A percentile compares a stretch with the other conserved stretches of the same genome.
Evolutionary conservation across 2,797 vertebrate genomes (phyloP).

Genomic region (Lacerta bilineata): DNA sequence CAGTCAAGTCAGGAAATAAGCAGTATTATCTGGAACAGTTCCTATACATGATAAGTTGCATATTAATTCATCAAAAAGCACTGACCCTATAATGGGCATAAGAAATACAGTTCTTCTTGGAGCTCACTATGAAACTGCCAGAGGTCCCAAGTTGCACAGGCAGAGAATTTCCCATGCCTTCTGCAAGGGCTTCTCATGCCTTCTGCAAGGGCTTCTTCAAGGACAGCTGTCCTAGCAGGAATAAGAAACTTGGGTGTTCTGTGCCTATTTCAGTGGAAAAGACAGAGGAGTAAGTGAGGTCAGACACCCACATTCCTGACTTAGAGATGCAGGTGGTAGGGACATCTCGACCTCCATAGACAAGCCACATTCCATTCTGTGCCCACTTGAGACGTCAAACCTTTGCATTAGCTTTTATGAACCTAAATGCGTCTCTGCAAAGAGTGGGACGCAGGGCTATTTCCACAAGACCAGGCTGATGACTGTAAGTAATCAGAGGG

Average conservation of each 20-base stretch:
- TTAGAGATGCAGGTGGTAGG: conserved; percentile 33
- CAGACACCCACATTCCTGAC: not conserved
- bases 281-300: conserved; percentile 9
- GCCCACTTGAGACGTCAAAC: conserved; percentile 59
- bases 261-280: conserved; percentile 1
- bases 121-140: not conserved
- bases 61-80: not conserved
- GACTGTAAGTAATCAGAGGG: conserved; percentile 75
- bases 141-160: not conserved
- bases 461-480: conserved; percentile 72
- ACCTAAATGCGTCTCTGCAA: conserved; percentile 60
- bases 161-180: not conserved
- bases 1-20: not conserved
- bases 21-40: not conserved
- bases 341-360: not conserved
- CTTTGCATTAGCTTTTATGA: conserved; percentile 57
- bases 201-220: not conserved
- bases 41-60: not conserved
- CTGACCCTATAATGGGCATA: not conserved
- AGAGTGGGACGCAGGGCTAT: conserved; percentile 53
- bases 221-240: not conserved
- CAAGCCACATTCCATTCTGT: not conserved
- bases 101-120: not conserved
- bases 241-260: not conserved
- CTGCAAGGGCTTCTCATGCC: not conserved